phyloP scores from a whole-genome alignment of 2,888 invertebrate genomes.

The Anorthoa munda region DNA sequence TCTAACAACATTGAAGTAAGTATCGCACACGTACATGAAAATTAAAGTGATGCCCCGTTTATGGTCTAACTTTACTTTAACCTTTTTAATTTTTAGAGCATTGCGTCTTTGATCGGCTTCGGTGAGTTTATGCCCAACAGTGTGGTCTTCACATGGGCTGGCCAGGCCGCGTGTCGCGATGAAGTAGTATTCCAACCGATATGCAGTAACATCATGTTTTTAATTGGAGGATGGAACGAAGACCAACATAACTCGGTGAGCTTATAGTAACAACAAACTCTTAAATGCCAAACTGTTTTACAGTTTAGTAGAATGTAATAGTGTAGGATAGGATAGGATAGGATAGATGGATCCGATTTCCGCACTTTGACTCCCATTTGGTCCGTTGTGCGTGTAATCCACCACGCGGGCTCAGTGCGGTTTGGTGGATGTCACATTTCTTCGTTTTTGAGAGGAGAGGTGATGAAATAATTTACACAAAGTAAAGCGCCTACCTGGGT shows the following conservation, averaged over 20 bases:
- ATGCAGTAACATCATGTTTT: conserved; percentile 93
- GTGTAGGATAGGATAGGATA: too few species aligned
- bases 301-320: too few species aligned
- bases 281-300: too few species aligned
- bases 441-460: too few species aligned
- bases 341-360: too few species aligned
- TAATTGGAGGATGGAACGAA: conserved; percentile 92
- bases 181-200: conserved; percentile 90
- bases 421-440: too few species aligned
- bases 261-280: background rate
- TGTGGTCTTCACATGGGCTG: conserved; percentile 87
- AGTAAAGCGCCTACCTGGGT: too few species aligned
- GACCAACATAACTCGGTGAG: conserved; percentile 78
- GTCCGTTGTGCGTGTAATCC: too few species aligned
- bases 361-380: too few species aligned
- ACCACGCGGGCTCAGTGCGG: too few species aligned
- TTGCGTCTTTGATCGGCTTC: conserved; percentile 87
- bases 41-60: background rate
- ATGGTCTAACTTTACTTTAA: background rate
- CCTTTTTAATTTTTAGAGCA: conserved; percentile 74
- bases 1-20: conserved; percentile 84
- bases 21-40: background rate
- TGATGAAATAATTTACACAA: too few species aligned
- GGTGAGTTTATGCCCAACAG: conserved; percentile 93
- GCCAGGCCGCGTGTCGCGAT: conserved; percentile 90